These are phyloP conservation scores for Hycleus cichorii DNA, from an alignment of 1,140 invertebrate genomes.

Conservation along the genomic window DNA sequence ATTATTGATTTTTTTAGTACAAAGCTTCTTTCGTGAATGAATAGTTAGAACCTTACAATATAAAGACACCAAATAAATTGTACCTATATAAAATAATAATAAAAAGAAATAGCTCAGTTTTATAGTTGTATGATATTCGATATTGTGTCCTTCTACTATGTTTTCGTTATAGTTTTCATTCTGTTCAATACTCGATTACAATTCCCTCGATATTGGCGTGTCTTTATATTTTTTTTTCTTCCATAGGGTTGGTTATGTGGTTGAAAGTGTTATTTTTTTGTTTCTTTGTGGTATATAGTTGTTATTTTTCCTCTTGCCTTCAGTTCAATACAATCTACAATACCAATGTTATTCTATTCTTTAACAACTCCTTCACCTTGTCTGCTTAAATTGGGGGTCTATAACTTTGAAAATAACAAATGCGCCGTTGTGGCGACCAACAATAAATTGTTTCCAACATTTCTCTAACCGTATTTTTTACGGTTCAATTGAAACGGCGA, in stretches of 20 bases:
- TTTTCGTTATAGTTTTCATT: slow-evolving; percentile 16
- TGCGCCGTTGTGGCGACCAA: slow-evolving; percentile 13
- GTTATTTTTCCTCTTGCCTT: not conserved
- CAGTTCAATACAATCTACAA: too few species aligned
- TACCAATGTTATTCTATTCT: not conserved
- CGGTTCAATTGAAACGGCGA: slow-evolving; percentile 11
- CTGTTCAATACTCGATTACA: slow-evolving; percentile 11
- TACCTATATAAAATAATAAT: not conserved
- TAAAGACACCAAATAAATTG: not conserved
- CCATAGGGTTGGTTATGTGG: too few species aligned
- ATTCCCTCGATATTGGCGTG: slow-evolving; percentile 14
- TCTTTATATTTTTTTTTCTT: slow-evolving; percentile 1
- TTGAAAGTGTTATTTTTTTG: too few species aligned
- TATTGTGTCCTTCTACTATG: slow-evolving; percentile 16
- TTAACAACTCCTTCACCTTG: slow-evolving; percentile 8
- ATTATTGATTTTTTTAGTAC: too few species aligned
- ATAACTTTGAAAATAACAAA: slow-evolving; percentile 15
- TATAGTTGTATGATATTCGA: slow-evolving; percentile 24
- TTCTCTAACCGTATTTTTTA: slow-evolving; percentile 15
- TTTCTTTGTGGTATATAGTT: slow-evolving; percentile 7
- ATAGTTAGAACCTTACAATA: slow-evolving; percentile 5
- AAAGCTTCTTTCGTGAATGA: too few species aligned
- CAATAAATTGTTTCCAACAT: slow-evolving; percentile 16
- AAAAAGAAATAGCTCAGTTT: slow-evolving; percentile 20
- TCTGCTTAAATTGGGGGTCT: slow-evolving; percentile 10